These are phyloP conservation scores for Nymphalis polychloros DNA, from an alignment of 2,888 invertebrate genomes.

Conservation along the genomic window DNA sequence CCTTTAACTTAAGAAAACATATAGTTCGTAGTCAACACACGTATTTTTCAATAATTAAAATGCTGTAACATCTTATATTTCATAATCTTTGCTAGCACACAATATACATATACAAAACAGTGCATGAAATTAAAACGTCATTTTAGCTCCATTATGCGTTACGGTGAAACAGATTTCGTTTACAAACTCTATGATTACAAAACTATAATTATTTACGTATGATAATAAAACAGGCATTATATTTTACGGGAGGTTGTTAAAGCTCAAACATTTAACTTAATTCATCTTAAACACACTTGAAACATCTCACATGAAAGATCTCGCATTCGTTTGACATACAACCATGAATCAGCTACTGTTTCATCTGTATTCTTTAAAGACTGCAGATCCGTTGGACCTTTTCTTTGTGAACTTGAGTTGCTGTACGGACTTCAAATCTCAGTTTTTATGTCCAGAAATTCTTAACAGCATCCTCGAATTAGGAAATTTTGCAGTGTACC, in stretches of 20 bases:
- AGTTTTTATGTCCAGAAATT: too few species aligned
- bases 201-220: constrained; percentile 36
- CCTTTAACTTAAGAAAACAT: too few species aligned
- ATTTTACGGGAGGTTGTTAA: constrained; percentile 3
- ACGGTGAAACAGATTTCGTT: constrained; percentile 41
- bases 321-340: too few species aligned
- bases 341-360: too few species aligned
- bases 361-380: too few species aligned
- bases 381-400: too few species aligned
- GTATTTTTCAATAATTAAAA: too few species aligned
- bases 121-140: constrained; percentile 57
- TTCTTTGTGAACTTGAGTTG: too few species aligned
- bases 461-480: too few species aligned
- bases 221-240: constrained; percentile 25
- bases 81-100: constrained; percentile 35
- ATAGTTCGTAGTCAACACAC: too few species aligned
- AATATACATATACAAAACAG: constrained; percentile 38
- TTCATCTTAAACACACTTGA: constrained; percentile 4
- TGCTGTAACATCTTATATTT: constrained; percentile 4
- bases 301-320: background rate
- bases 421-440: too few species aligned
- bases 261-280: constrained; percentile 11
- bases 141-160: constrained; percentile 52
- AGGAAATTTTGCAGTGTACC: too few species aligned
- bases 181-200: constrained; percentile 39